Base-by-base conservation (phyloP, 2,113 vertebrate species). In the Acinonyx jubatus region DNA sequence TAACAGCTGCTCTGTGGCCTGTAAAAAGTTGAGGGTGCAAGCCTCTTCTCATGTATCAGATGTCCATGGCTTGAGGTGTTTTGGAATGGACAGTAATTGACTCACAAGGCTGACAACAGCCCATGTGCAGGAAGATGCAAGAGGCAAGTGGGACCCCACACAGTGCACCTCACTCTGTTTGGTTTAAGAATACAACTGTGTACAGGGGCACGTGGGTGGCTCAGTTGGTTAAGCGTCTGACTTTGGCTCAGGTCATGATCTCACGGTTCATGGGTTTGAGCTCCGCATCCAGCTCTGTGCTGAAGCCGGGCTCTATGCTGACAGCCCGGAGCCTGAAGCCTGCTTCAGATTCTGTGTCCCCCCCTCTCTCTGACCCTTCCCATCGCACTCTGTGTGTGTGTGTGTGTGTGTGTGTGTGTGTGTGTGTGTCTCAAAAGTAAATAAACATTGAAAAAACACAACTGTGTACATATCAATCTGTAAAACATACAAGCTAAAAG, bases 21-120 rank as follows among this genome's bases (percentile, higher is more conserved):
- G 48, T 98, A 97, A 93, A 96, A 96, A 90, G 96, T n/a, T 73
- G 74, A 97, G 82, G 93, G 96, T 97, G 94, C 81, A 84, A 90
- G 45, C 91, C 78, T 89, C 96, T 97, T 97, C 78, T 96, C 14
- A 90, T 27, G 15, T 55, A 61, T 63, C 61, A 89, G 73, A 82
- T 66, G 76, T 61, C 68, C 91, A 82, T 73, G 52, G 65, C 84
- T 83, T 87, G 52, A 61, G 29, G 93, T 88, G 65, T 52, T 78
- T 65, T 7, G 16, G 66, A 90, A 84, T 52, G 85, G 83, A 82
- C 63, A 74, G 61, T 79, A 93, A 85, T 7, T 82, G 71, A 82
- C 41, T 92, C 57, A 31, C 3, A 7, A 89, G 41, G 38, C 36
- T 91, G 68, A 29, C 36, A 61, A 52, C 6, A 88, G 68, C 45